phyloP scores from a whole-genome alignment of 1,140 invertebrate species.

The Charaxes varanes region DNA sequence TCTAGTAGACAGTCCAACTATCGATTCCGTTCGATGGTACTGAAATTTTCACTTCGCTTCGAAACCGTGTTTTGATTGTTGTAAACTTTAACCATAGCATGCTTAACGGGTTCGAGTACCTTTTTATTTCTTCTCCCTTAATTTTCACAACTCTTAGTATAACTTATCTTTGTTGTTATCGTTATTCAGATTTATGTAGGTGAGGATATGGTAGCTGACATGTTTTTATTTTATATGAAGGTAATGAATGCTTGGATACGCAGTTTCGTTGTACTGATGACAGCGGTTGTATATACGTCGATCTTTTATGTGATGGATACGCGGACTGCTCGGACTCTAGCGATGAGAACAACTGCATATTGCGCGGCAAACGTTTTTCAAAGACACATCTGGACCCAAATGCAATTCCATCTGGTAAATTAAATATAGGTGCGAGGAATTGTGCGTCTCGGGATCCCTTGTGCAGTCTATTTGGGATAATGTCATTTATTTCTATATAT shows the following conservation, averaged over 20 bases:
- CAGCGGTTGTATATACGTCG: conserved; percentile 75
- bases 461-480: conserved; percentile 14
- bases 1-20: conserved; percentile 28
- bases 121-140: conserved; percentile 5
- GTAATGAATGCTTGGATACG: conserved; percentile 54
- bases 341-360: conserved; percentile 81
- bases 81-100: conserved; percentile 31
- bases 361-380: conserved; percentile 37
- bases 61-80: conserved; percentile 6
- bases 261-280: conserved; percentile 78
- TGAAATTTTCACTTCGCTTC: conserved; percentile 19
- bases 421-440: conserved; percentile 12
- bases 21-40: conserved; percentile 14
- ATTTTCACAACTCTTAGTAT: background rate
- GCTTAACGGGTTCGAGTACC: conserved; percentile 22
- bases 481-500: no score
- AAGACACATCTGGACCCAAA: conserved; percentile 23
- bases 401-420: conserved; percentile 38
- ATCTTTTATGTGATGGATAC: conserved; percentile 78
- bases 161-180: conserved; percentile 5
- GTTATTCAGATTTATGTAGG: conserved; percentile 3
- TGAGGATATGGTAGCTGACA: conserved; percentile 3
- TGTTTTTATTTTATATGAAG: conserved; percentile 42
- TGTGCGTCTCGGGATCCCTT: conserved; percentile 23
- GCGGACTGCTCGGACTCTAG: conserved; percentile 82